Conservation (phyloP, 2,797 vertebrate species). For the Selene dorsalis region DNA sequence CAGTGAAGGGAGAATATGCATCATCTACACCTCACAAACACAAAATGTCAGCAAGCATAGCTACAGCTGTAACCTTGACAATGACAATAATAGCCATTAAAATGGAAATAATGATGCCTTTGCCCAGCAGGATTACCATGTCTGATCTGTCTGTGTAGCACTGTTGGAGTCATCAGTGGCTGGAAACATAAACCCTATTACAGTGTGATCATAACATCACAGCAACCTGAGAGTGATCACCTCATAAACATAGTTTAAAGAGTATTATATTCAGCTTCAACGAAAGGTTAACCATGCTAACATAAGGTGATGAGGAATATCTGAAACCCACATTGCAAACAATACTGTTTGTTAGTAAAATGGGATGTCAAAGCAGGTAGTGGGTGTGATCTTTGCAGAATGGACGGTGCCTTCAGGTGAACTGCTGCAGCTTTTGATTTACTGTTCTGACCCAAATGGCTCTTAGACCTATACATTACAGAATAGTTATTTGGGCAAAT, state of each 20-base stretch:
- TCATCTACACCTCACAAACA: constrained; percentile 69
- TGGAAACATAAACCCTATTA: constrained; percentile 64
- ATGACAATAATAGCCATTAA: constrained; percentile 78
- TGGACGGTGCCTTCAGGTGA: constrained; percentile 1
- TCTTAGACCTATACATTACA: background rate
- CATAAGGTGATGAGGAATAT: constrained; percentile 6
- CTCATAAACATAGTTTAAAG: constrained; percentile 57
- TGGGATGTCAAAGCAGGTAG: constrained; percentile 4
- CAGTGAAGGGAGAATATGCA: constrained; percentile 71
- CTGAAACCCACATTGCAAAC: constrained; percentile 12
- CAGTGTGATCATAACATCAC: constrained; percentile 37
- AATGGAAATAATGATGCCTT: constrained; percentile 69
- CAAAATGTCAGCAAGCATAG: constrained; percentile 67
- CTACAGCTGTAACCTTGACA: constrained; percentile 77
- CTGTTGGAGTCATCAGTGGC: constrained; percentile 49
- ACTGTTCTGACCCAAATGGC: background rate
- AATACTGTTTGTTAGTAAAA: background rate
- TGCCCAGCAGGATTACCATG: constrained; percentile 61
- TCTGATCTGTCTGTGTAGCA: constrained; percentile 56
- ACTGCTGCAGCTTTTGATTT: constrained; percentile 24
- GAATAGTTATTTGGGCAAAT: background rate
- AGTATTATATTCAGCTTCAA: constrained; percentile 46
- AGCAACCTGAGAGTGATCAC: constrained; percentile 53
- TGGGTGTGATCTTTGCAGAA: constrained; percentile 3
- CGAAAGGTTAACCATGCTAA: constrained; percentile 42